Conservation (phyloP, 2,113 vertebrate genomes). For the Oryzias woworae region DNA sequence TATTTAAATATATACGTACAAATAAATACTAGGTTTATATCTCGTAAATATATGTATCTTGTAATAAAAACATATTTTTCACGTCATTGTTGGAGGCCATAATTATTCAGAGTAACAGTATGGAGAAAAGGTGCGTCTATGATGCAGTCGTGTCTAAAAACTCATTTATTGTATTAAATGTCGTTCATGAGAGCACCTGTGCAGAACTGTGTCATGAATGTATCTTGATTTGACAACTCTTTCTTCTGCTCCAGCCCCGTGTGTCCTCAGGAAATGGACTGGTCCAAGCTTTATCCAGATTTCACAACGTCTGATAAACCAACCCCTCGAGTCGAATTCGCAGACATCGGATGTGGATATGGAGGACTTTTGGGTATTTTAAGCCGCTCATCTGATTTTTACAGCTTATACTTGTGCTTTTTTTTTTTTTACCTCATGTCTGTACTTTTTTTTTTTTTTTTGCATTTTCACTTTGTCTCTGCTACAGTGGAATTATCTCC, state of each 20-base stretch:
- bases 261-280: conserved; percentile 89
- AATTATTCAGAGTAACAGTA: too few relatives aligned
- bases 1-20: too few relatives aligned
- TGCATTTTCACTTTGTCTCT: background rate
- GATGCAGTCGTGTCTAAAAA: too few relatives aligned
- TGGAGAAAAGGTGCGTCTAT: too few relatives aligned
- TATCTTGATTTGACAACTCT: too few relatives aligned
- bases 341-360: conserved; percentile 92
- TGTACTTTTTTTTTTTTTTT: conserved; percentile 6
- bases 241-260: conserved; percentile 76
- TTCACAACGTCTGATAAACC: conserved; percentile 66
- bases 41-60: too few relatives aligned
- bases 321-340: conserved; percentile 84
- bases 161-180: too few relatives aligned
- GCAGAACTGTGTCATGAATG: too few relatives aligned
- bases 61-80: too few relatives aligned
- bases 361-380: conserved; percentile 77
- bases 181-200: too few relatives aligned
- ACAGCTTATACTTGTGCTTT: background rate
- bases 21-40: too few relatives aligned
- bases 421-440: background rate
- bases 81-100: too few relatives aligned
- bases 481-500: conserved; percentile 84
- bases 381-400: background rate
- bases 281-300: conserved; percentile 84